Evolutionary conservation across 2,113 vertebrate genomes (phyloP).

Genomic region (Osmerus eperlanus): DNA sequence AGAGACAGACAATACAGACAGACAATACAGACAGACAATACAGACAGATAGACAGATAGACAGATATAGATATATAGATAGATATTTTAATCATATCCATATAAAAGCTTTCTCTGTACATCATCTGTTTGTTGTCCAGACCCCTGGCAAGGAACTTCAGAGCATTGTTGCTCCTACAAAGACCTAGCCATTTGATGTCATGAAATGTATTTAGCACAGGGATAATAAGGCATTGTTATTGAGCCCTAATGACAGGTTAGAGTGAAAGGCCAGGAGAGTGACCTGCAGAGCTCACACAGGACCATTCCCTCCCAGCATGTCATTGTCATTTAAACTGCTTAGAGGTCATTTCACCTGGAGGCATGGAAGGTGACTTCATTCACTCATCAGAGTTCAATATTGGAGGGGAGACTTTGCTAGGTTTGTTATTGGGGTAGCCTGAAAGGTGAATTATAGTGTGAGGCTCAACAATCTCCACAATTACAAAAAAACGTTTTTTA

Average conservation of each 20-base stretch:
- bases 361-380: constrained; percentile 37
- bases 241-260: constrained; percentile 50
- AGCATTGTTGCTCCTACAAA: constrained; percentile 21
- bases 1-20: not conserved
- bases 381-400: constrained; percentile 57
- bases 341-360: constrained; percentile 55
- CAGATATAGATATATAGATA: too few species aligned
- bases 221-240: constrained; percentile 62
- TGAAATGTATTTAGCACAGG: constrained; percentile 50
- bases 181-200: constrained; percentile 30
- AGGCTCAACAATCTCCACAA: not conserved
- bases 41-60: too few species aligned
- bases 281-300: constrained; percentile 46
- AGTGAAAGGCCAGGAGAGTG: constrained; percentile 40
- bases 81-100: too few species aligned
- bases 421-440: constrained; percentile 14
- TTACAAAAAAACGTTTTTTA: too few species aligned
- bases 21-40: too few species aligned
- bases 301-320: constrained; percentile 39
- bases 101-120: not conserved
- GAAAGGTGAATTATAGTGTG: constrained; percentile 3
- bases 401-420: constrained; percentile 10
- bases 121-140: constrained; percentile 11
- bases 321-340: constrained; percentile 56
- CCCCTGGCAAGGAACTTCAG: constrained; percentile 21